Evolutionary conservation across 1,140 invertebrate species (phyloP).

Genomic region (Procambarus virginalis): DNA sequence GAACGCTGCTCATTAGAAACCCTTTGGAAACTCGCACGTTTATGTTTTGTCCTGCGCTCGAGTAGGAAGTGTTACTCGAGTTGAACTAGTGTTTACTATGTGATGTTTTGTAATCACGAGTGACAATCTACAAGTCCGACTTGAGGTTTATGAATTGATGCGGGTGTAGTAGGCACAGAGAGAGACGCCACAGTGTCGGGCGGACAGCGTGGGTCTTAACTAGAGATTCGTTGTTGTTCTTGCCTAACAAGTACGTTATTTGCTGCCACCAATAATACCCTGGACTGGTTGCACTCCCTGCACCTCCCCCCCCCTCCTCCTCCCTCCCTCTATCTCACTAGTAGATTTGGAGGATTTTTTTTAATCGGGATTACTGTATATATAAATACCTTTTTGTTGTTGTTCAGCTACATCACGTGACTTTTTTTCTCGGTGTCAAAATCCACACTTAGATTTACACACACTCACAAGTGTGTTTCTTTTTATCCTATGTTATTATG

Average conservation of each 20-base stretch:
- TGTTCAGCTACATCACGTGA: too few relatives aligned
- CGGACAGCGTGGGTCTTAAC: background rate
- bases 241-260: background rate
- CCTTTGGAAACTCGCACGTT: background rate
- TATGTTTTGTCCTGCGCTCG: background rate
- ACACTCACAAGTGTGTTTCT: too few relatives aligned
- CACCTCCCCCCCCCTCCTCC: background rate
- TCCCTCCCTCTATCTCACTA: background rate
- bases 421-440: too few relatives aligned
- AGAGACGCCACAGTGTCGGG: background rate
- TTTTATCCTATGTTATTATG: too few relatives aligned
- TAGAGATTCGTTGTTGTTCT: constrained; percentile 5
- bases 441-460: too few relatives aligned
- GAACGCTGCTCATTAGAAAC: background rate
- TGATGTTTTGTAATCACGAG: background rate
- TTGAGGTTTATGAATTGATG: background rate
- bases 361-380: background rate
- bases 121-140: background rate
- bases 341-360: background rate
- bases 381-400: too few relatives aligned
- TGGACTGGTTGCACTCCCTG: background rate
- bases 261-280: background rate
- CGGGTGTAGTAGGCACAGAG: background rate
- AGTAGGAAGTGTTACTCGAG: background rate
- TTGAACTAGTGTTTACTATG: background rate